Percentiles rank a stretch among this genome's conserved stretches.
Conservation (phyloP, 2,888 invertebrate species). For the Coelogynopora nodosa region DNA sequence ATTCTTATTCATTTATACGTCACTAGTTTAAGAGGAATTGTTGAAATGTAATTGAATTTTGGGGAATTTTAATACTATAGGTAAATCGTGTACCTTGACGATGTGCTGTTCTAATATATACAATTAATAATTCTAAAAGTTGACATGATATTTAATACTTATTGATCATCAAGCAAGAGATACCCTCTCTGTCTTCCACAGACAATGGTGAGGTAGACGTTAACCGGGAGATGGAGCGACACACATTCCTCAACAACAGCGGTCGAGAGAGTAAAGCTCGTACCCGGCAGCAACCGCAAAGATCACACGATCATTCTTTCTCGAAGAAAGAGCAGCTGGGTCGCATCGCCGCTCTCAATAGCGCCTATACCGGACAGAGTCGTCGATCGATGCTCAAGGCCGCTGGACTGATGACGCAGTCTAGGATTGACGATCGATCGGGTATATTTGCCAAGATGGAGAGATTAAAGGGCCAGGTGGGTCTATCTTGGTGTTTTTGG, state of each 20-base stretch:
- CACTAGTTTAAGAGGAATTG: too few species aligned
- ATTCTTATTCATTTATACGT: too few species aligned
- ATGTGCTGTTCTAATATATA: too few species aligned
- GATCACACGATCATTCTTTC: background rate
- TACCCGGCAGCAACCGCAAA: background rate
- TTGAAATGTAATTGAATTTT: too few species aligned
- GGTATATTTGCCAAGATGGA: background rate
- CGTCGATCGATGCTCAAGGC: background rate
- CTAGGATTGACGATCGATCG: background rate
- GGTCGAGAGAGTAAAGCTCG: too few species aligned
- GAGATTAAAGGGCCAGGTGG: background rate
- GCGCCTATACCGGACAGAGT: background rate
- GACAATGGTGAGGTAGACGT: background rate
- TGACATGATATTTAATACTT: too few species aligned
- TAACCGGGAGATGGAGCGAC: background rate
- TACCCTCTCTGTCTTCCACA: too few species aligned
- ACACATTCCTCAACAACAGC: background rate
- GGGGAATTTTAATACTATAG: too few species aligned
- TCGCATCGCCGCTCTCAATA: background rate
- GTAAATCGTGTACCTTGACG: too few species aligned
- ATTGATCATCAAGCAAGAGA: too few species aligned
- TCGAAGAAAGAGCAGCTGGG: background rate
- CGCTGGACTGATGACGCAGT: background rate
- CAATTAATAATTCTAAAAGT: too few species aligned
- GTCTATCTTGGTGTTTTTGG: background rate